Conservation (phyloP, 1,140 invertebrate species). For the Drosophila pectinifera region DNA sequence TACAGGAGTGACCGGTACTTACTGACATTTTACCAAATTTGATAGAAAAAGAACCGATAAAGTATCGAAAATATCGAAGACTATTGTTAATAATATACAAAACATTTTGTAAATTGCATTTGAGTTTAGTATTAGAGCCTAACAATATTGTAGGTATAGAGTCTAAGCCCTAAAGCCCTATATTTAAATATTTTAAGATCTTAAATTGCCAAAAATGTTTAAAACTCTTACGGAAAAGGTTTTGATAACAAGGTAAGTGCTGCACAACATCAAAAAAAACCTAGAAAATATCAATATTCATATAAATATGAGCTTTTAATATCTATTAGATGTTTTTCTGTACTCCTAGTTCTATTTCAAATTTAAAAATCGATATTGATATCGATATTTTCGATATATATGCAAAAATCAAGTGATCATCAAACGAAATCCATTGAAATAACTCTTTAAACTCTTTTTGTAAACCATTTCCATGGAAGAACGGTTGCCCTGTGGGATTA, state of each 20-base stretch:
- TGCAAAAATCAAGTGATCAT: no score
- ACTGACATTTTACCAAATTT: no score
- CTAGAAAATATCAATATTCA: not conserved
- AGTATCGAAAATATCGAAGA: not conserved
- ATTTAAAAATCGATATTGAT: no score
- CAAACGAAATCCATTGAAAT: not conserved
- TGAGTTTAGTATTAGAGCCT: not conserved
- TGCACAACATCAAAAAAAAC: no score
- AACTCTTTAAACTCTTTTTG: not conserved
- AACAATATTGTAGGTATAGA: no score
- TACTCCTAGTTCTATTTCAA: no score
- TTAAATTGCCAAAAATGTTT: no score
- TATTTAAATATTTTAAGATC: no score
- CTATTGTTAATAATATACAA: no score
- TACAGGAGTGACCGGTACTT: no score
- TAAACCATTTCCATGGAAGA: not conserved
- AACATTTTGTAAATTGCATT: not conserved
- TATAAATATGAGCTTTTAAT: not conserved
- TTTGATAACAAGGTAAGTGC: not conserved
- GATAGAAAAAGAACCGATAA: no score
- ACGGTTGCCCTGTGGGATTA: not conserved
- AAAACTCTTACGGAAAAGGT: not conserved
- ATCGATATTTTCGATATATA: conserved; percentile 1
- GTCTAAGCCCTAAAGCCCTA: not conserved
- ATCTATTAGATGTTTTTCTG: no score